Evolutionary conservation across 2,888 invertebrate species (phyloP), one percentile per base, ranked within the genome.

Genomic region (Brenthis daphne): DNA sequence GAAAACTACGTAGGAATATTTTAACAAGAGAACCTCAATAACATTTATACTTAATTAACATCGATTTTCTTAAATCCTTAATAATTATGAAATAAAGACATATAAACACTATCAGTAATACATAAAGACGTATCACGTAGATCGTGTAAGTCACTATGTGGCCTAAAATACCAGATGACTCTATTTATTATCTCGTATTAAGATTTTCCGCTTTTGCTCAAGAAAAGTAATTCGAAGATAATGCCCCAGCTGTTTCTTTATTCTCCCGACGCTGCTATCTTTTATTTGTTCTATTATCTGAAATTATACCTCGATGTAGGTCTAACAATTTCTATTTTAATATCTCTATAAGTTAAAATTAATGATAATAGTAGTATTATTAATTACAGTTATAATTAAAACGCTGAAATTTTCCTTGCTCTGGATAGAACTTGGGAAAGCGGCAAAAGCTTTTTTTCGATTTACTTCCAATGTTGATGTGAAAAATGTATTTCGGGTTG

Each of bases 161-260:
- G 48, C 65, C 57, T 53, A 51, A 50, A 47, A 33, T 51, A 57
- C 60, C 65, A 63, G 69, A 69, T 61, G 58, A 57, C 43, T 58
- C 43, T 43, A 69, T 65, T 69, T 61, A 69, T 65, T 69, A 63
- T 66, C 16, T 55, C 55, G 53, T 60, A 61, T 54, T 55, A 51
- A 60, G 57, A 65, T 60, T 63, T 65, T 57, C 57, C 64, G 64
- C 48, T 33, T 60, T 29, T 48, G 47, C 61, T 37, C 58, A 33
- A 66, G 51, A 57, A 66, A 65, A 70, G 64, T 68, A 72, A 72
- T 69, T 60, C 58, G 14, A 47, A 58, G 64, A 51, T 68, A 70
- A 70, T 64, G 56, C 58, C 58, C 56, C 65, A 61, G 65, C 53
- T 57, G 61, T 64, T 61, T 67, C 57, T 72, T 69, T 65, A 60